Evolutionary conservation across 2,888 invertebrate genomes (phyloP).

Genomic region (Carabus problematicus): DNA sequence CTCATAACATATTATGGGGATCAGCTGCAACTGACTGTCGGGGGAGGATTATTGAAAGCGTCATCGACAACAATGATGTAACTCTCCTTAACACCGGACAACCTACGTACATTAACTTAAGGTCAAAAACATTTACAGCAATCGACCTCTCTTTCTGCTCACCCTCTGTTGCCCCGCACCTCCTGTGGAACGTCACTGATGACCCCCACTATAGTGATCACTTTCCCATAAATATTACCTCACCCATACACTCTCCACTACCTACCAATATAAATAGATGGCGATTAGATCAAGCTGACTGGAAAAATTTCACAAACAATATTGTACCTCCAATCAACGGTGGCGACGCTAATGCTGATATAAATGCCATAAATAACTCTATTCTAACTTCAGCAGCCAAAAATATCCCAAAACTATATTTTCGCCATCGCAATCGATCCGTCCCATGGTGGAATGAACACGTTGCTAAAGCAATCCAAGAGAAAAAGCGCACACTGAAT

Average conservation of each 20-base stretch:
- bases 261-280: constrained; percentile 40
- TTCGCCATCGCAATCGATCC: not conserved
- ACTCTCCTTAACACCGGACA: constrained; percentile 14
- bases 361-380: not conserved
- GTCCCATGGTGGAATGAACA: too few species aligned
- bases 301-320: not conserved
- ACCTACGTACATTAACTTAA: not conserved
- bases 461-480: not conserved
- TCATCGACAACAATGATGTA: constrained; percentile 34
- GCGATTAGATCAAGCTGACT: constrained; percentile 4
- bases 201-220: constrained; percentile 1
- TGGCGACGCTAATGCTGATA: too few species aligned
- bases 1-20: constrained; percentile 45
- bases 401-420: not conserved
- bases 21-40: constrained; percentile 39
- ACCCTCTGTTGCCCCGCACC: not conserved
- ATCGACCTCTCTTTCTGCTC: not conserved
- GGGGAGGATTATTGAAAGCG: constrained; percentile 43
- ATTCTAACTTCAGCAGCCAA: not conserved
- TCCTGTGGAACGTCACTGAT: not conserved
- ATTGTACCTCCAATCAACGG: not conserved
- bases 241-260: constrained; percentile 37
- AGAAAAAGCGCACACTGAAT: not conserved
- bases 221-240: constrained; percentile 44
- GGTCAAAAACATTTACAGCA: not conserved